Conservation (phyloP, 2,888 invertebrate species). For the Ennomos fuscantarius region DNA sequence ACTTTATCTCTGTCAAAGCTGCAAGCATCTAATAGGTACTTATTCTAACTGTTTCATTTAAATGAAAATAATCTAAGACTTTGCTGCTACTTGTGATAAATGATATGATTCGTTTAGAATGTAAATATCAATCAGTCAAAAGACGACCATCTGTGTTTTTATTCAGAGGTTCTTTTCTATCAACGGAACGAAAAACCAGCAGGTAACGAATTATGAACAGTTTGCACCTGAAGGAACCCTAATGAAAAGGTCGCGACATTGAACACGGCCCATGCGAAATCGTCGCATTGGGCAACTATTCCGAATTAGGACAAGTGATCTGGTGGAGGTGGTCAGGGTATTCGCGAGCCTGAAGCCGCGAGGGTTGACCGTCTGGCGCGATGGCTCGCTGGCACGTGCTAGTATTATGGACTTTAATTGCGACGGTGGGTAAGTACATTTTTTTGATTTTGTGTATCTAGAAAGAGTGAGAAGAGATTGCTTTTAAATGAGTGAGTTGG, state of each 20-base stretch:
- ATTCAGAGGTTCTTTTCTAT: too few species aligned
- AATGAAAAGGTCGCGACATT: conserved; percentile 69
- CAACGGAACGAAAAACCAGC: neutral
- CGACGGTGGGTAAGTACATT: conserved; percentile 37
- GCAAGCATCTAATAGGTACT: too few species aligned
- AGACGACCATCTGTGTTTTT: too few species aligned
- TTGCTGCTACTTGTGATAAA: too few species aligned
- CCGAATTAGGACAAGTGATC: conserved; percentile 50
- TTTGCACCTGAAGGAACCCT: conserved; percentile 26
- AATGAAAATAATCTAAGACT: neutral
- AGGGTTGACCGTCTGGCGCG: conserved; percentile 28
- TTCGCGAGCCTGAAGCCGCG: conserved; percentile 41
- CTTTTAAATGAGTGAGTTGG: too few species aligned
- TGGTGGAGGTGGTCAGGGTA: conserved; percentile 41
- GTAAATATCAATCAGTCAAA: too few species aligned
- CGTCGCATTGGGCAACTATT: conserved; percentile 59
- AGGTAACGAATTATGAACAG: conserved; percentile 6
- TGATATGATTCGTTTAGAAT: too few species aligned
- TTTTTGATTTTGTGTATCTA: neutral
- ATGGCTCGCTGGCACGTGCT: conserved; percentile 33
- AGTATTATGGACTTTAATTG: conserved; percentile 29
- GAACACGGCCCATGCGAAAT: conserved; percentile 68
- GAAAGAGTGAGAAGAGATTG: too few species aligned
- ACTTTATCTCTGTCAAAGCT: too few species aligned
- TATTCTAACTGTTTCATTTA: too few species aligned